Evolutionary conservation across 2,888 invertebrate species (phyloP), one percentile per base, ranked within the genome.

Genomic region (Pristionchus japonicus): DNA sequence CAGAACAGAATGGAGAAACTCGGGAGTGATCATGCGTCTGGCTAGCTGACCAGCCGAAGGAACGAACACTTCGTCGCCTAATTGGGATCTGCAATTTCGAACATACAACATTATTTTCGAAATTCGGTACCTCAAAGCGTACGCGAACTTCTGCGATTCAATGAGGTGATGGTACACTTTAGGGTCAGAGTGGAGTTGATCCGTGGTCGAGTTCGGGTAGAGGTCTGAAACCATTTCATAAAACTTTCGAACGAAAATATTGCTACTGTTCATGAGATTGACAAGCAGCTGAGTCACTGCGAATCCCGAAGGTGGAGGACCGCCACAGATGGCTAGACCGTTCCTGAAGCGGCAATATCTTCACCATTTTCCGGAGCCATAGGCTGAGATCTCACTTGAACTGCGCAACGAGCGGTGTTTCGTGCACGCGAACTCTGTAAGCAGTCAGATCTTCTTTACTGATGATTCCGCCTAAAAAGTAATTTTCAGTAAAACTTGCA

Each of bases 141-240:
- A 98, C 31, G 97, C 98, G 95, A 96, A 98, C 95, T 99, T 99
- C 95, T 97, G 97, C 9, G 97, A 96, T 95, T 99, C 98, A 15
- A 97, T 95, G 90, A 97, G 95, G 90, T 97, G 96, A 93, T 98
- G 98, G 96, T 97, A 97, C 1, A 97, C 97, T 0, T 94, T 90
- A 11, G 91, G 89, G 80, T 94, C 91, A 84, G 91, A 88, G 88
- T 91, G 90, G 47, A 92, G 90, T 61, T 91, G 90, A 23, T 87
- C 89, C 23, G 83, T 57, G 31, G 90, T 89, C 27, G 89, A 9
- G n/a, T 89, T 90, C 89, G 3, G 92, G 84, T 90, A 92, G 27
- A 92, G 87, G 87, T 90, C 91, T 91, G 88, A 43, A 90, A n/a
- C n/a, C n/a, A n/a, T n/a, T n/a, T n/a, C n/a, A n/a, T n/a, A n/a